Base-by-base conservation (phyloP, 2,113 vertebrate genomes). In the Zootoca vivipara region DNA sequence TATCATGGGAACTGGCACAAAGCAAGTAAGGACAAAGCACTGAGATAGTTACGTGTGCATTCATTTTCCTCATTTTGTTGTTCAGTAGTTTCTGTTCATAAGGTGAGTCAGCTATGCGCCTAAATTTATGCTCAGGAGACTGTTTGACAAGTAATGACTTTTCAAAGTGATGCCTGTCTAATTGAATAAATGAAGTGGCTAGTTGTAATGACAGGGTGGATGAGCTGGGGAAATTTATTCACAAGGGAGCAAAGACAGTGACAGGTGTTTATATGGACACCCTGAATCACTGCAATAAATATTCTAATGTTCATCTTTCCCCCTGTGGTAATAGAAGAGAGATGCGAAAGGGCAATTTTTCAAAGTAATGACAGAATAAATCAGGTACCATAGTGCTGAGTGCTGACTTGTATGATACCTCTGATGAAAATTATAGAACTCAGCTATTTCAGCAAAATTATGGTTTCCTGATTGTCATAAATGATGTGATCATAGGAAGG, bases 331-430 rank as follows among this genome's bases (percentile, higher is more conserved):
- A 97, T 96, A 96, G 96, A 95, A 95, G 95, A 97, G 96, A 97
- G 92, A 95, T 96, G 94, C 95, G 96, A 97, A 98, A 96, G 96
- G 96, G 95, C 96, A 89, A 96, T 98, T 96, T 95, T 96, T 98
- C 97, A 97, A 92, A 92, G 96, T 97, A 96, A 98, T 97, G 97
- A 96, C 94, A 93, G 97, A 97, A 97, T 98, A 97, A 97, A 97
- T 98, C 97, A 97, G 96, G 82, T 90, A 92, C 87, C 92, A 88
- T 92, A 95, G 96, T 95, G 92, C 90, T 64, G 95, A 93, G 89
- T 96, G 96, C 96, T 94, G 95, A 94, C 96, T 96, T 94, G 81
- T 89, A 95, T 90, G 94, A 92, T 92, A 95, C 95, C 93, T 95
- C 90, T 92, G 96, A 94, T 96, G 95, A 96, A 97, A 97, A 96